phyloP scores from a whole-genome alignment of 2,888 invertebrate species.

The Synergus gifuensis region DNA sequence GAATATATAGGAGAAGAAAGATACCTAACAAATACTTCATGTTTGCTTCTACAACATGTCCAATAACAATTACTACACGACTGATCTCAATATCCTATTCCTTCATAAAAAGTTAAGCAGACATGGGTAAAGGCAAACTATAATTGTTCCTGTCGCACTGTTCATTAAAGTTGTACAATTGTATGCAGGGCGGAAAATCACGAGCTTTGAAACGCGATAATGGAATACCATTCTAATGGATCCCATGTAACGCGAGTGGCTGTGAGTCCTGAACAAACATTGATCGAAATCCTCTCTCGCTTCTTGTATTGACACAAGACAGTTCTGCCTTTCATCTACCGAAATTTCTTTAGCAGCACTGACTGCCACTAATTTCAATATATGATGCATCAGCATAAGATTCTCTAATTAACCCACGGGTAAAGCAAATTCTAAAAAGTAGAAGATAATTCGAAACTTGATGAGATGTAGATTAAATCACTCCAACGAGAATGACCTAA shows the following conservation, averaged over 20 bases:
- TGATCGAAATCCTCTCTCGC: constrained; percentile 44
- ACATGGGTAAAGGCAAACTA: constrained; percentile 20
- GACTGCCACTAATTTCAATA: background rate
- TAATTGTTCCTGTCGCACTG: background rate
- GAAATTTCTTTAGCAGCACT: constrained; percentile 26
- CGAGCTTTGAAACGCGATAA: constrained; percentile 47
- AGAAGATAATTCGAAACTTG: background rate
- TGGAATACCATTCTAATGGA: constrained; percentile 36
- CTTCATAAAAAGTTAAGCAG: background rate
- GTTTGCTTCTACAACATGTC: background rate
- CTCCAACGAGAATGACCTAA: background rate
- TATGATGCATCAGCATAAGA: constrained; percentile 2
- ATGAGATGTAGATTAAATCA: background rate
- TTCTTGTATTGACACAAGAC: constrained; percentile 42
- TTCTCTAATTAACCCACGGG: background rate
- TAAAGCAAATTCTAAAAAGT: background rate
- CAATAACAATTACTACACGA: background rate
- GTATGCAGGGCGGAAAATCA: constrained; percentile 44
- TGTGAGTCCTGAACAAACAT: constrained; percentile 56
- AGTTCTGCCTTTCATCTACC: constrained; percentile 5
- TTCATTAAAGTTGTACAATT: constrained; percentile 34
- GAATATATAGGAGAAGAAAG: background rate
- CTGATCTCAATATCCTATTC: background rate
- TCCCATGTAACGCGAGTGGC: constrained; percentile 36
- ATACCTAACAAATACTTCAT: background rate